phyloP scores from a whole-genome alignment of 2,888 invertebrate genomes.

The Metellina segmentata region DNA sequence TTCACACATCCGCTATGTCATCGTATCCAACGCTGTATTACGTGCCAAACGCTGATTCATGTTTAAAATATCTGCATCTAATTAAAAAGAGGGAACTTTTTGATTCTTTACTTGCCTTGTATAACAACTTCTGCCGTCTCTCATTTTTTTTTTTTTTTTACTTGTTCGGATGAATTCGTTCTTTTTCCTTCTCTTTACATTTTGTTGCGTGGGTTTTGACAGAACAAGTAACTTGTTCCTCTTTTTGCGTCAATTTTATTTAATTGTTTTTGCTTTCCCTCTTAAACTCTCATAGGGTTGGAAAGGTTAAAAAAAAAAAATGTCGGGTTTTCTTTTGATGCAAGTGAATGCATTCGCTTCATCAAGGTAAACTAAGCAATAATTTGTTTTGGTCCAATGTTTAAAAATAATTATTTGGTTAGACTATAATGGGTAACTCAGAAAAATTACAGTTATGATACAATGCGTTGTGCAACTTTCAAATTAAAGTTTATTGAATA shows the following conservation, averaged over 20 bases:
- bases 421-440: no score
- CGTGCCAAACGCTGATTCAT: slow-evolving; percentile 23
- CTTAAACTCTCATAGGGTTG: not conserved
- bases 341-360: slow-evolving; percentile 6
- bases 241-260: not conserved
- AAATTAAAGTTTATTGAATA: no score
- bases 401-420: no score
- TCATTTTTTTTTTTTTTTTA: slow-evolving; percentile 13
- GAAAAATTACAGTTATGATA: no score
- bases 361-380: not conserved
- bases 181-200: not conserved
- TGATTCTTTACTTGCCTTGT: not conserved
- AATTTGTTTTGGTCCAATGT: no score
- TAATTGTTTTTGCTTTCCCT: not conserved
- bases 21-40: not conserved
- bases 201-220: slow-evolving; percentile 27
- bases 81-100: not conserved
- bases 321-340: slow-evolving; percentile 27
- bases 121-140: slow-evolving; percentile 11
- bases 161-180: not conserved
- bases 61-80: slow-evolving; percentile 40
- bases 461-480: no score
- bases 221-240: slow-evolving; percentile 3
- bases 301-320: not conserved
- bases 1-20: slow-evolving; percentile 23